Evolutionary conservation across 2,797 vertebrate species (phyloP).

Genomic region (Eulemur albifrons): DNA sequence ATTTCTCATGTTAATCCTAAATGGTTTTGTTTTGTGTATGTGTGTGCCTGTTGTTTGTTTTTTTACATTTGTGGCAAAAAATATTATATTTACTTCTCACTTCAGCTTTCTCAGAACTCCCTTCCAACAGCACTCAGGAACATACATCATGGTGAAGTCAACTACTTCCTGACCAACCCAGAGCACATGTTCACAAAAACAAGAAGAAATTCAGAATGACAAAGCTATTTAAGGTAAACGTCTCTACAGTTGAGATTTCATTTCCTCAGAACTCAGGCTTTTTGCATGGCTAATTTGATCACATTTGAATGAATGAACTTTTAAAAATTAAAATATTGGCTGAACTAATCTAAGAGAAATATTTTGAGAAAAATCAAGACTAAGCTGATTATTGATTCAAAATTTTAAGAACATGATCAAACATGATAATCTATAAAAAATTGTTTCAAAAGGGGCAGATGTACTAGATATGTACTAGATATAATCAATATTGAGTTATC

Average conservation of each 20-base stretch:
- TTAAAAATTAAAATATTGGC: conserved; percentile 26
- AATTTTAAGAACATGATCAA: conserved; percentile 60
- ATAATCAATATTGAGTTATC: conserved; percentile 53
- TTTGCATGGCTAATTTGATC: conserved; percentile 54
- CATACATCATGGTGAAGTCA: conserved; percentile 61
- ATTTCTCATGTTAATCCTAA: conserved; percentile 54
- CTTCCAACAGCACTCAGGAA: neutral
- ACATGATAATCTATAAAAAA: conserved; percentile 67
- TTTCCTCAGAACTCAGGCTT: conserved; percentile 44
- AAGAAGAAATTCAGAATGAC: conserved; percentile 57
- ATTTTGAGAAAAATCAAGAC: conserved; percentile 64
- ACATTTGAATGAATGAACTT: conserved; percentile 39
- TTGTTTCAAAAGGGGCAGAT: conserved; percentile 40
- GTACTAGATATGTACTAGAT: neutral
- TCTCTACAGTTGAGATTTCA: conserved; percentile 20
- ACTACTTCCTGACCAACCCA: conserved; percentile 63
- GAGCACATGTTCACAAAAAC: conserved; percentile 36
- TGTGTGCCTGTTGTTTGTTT: conserved; percentile 46
- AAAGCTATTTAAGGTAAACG: conserved; percentile 56
- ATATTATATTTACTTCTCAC: conserved; percentile 60
- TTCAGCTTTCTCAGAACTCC: conserved; percentile 66
- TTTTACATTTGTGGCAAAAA: conserved; percentile 68
- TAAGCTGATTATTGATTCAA: conserved; percentile 66
- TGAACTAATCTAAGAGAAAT: conserved; percentile 22
- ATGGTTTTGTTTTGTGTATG: conserved; percentile 31